A percentile compares a stretch with the other conserved stretches of the same genome.
phyloP scores from a whole-genome alignment of 1,140 invertebrate genomes.

The Leptopilina boulardi region DNA sequence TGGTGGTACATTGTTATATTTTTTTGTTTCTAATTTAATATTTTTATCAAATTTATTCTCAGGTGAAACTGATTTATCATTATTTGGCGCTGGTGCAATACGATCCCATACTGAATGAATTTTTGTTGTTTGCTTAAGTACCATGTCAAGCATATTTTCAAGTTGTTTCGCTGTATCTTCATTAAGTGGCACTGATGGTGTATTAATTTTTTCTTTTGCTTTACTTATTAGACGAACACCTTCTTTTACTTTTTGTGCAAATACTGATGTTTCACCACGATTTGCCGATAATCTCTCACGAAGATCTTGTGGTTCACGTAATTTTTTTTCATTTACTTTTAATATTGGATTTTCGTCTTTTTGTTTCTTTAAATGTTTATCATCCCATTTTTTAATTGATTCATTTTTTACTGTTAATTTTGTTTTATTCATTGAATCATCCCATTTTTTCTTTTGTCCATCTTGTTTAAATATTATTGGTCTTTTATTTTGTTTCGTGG shows the following conservation, averaged over 20 bases:
- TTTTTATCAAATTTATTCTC: slow-evolving; percentile 67
- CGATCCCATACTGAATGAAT: slow-evolving; percentile 73
- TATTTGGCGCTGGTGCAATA: slow-evolving; percentile 62
- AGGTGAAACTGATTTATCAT: slow-evolving; percentile 29
- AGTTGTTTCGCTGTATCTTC: slow-evolving; percentile 68
- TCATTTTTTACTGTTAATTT: slow-evolving; percentile 50
- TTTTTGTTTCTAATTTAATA: slow-evolving; percentile 52
- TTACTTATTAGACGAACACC: slow-evolving; percentile 68
- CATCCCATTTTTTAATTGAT: slow-evolving; percentile 38
- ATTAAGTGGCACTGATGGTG: slow-evolving; percentile 57
- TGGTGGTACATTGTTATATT: not conserved
- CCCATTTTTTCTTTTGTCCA: not conserved
- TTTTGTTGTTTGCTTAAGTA: slow-evolving; percentile 70
- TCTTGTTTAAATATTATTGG: not conserved
- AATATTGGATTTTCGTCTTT: slow-evolving; percentile 45
- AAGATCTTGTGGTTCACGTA: slow-evolving; percentile 61
- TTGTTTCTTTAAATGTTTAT: slow-evolving; percentile 48
- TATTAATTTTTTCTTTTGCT: slow-evolving; percentile 66
- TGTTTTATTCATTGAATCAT: not conserved
- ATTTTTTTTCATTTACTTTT: slow-evolving; percentile 61
- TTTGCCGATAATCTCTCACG: slow-evolving; percentile 63
- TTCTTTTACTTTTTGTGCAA: slow-evolving; percentile 67
- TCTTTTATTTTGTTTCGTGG: not conserved
- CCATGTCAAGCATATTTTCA: slow-evolving; percentile 69
- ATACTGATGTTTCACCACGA: slow-evolving; percentile 56